A percentile compares a stretch with the other conserved stretches of the same genome.
Evolutionary conservation across 2,113 vertebrate species (phyloP).

Genomic region (Xenotilapia caudafasciata): DNA sequence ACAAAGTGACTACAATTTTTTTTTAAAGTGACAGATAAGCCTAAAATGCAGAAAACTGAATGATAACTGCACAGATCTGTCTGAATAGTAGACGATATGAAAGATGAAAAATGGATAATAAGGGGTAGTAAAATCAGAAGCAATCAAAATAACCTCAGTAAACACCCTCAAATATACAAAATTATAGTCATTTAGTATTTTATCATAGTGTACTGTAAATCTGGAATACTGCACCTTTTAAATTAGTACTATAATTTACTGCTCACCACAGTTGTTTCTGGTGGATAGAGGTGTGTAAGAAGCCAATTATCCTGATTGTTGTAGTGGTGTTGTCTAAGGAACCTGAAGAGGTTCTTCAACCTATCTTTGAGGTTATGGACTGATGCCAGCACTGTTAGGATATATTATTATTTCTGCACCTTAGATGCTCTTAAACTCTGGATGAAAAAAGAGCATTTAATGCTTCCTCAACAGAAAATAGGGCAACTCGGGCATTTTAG

Average conservation of each 20-base stretch:
- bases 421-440: background rate
- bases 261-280: background rate
- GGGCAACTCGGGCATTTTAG: background rate
- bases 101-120: background rate
- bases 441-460: background rate
- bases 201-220: background rate
- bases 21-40: background rate
- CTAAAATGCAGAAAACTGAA: background rate
- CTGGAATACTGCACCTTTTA: background rate
- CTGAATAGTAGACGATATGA: background rate
- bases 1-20: background rate
- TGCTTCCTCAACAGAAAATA: background rate
- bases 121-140: background rate
- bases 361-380: background rate
- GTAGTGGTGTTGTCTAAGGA: background rate
- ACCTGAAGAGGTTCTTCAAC: background rate
- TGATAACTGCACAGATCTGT: background rate
- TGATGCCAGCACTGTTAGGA: background rate
- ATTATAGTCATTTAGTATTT: background rate
- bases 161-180: background rate
- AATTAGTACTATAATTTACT: background rate
- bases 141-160: background rate
- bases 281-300: background rate
- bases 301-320: background rate
- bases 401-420: background rate